These are phyloP conservation scores for Ormia ochracea DNA, from an alignment of 2,888 invertebrate genomes.

Conservation along the genomic window DNA sequence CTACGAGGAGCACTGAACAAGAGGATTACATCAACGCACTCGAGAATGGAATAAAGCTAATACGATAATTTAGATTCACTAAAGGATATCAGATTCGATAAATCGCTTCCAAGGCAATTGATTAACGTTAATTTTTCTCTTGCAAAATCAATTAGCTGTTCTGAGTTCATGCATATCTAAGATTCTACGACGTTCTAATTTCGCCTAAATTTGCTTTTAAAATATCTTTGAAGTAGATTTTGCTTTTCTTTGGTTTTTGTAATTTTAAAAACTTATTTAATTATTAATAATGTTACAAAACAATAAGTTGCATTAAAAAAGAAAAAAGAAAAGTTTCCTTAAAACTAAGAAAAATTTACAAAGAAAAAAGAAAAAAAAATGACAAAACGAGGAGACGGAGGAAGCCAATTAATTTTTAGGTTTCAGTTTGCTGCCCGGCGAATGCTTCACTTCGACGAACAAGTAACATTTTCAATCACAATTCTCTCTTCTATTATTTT, in stretches of 20 bases:
- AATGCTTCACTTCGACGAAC: neutral
- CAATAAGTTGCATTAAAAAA: conserved; percentile 37
- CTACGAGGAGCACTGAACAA: no score
- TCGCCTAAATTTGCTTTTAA: neutral
- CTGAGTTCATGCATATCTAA: no score
- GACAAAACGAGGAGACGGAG: no score
- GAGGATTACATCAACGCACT: no score
- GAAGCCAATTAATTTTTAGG: conserved; percentile 11
- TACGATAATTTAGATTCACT: no score
- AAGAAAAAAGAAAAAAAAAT: conserved; percentile 19
- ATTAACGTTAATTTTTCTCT: no score
- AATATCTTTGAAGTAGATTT: neutral
- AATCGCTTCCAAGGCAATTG: no score
- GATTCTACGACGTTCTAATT: no score
- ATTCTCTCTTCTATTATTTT: conserved; percentile 22
- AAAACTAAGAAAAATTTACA: conserved; percentile 39
- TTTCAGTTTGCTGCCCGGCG: neutral
- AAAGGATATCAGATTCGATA: no score
- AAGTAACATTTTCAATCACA: conserved; percentile 39
- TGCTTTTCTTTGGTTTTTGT: no score
- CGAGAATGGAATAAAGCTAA: no score
- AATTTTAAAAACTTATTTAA: conserved; percentile 50
- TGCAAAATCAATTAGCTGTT: no score
- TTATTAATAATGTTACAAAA: conserved; percentile 46
- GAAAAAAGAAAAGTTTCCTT: conserved; percentile 34